Conservation (phyloP, 1,140 invertebrate species). For the Pogonus chalceus region DNA sequence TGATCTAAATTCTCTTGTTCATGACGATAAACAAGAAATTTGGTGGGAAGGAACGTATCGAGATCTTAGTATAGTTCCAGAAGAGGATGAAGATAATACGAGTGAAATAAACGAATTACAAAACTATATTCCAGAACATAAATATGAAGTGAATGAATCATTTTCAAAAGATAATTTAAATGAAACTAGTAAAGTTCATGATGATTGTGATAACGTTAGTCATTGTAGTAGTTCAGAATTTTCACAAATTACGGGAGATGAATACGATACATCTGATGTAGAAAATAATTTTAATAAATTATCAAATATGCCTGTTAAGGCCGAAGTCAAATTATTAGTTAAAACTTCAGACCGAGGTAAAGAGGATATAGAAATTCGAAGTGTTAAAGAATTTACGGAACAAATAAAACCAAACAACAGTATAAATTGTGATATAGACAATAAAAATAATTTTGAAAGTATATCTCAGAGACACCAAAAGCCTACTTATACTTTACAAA, state of each 20-base stretch:
- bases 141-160: neutral
- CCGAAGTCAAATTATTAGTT: constrained; percentile 43
- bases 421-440: constrained; percentile 6
- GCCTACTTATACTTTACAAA: constrained; percentile 28
- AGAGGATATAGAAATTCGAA: constrained; percentile 43
- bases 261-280: constrained; percentile 19
- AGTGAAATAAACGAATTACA: constrained; percentile 8
- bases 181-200: constrained; percentile 9
- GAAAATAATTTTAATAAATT: constrained; percentile 10
- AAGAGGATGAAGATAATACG: constrained; percentile 32
- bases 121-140: neutral
- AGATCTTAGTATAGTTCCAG: constrained; percentile 31
- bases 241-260: constrained; percentile 14
- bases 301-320: constrained; percentile 28
- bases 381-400: constrained; percentile 39
- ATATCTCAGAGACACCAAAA: constrained; percentile 14
- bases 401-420: constrained; percentile 1
- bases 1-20: constrained; percentile 16
- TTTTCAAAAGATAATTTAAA: constrained; percentile 20
- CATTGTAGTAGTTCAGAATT: constrained; percentile 20
- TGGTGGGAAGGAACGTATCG: constrained; percentile 36
- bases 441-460: neutral
- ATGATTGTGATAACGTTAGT: too few species aligned
- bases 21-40: constrained; percentile 22
- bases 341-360: constrained; percentile 39